A percentile compares a stretch with the other conserved stretches of the same genome.
Conservation (phyloP, 2,113 vertebrate species). For the Solenodon paradoxus region DNA sequence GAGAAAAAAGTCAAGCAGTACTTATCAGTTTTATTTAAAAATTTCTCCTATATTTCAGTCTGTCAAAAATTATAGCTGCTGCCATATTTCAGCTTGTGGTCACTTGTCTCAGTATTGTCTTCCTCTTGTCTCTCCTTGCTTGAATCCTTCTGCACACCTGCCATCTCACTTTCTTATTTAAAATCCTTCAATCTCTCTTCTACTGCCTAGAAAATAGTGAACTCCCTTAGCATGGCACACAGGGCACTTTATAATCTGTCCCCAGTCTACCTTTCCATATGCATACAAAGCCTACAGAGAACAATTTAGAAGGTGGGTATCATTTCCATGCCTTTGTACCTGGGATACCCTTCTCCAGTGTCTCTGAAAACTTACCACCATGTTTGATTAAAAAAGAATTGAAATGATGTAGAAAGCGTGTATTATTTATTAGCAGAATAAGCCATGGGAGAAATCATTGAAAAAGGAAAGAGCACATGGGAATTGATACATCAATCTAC, state of each 20-base stretch:
- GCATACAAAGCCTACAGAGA: neutral
- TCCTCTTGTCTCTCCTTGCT: neutral
- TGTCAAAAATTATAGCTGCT: neutral
- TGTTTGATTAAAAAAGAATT: neutral
- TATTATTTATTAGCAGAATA: neutral
- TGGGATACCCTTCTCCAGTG: neutral
- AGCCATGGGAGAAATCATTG: neutral
- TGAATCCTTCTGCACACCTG: neutral
- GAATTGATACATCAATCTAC: neutral
- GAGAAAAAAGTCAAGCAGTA: neutral
- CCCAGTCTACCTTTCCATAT: neutral
- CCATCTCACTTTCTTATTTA: neutral
- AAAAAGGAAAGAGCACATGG: neutral
- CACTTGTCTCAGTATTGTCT: neutral
- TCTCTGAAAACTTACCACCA: neutral
- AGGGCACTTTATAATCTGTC: neutral
- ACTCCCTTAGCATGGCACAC: neutral
- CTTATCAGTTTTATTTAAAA: neutral
- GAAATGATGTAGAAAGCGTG: neutral
- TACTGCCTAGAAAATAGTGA: neutral
- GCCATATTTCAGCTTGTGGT: neutral
- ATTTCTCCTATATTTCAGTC: neutral
- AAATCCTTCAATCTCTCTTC: neutral
- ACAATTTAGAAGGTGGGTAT: neutral
- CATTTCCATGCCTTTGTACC: neutral